These are phyloP conservation scores for Pimephales promelas DNA, from an alignment of 2,113 vertebrate species.

Conservation along the genomic window DNA sequence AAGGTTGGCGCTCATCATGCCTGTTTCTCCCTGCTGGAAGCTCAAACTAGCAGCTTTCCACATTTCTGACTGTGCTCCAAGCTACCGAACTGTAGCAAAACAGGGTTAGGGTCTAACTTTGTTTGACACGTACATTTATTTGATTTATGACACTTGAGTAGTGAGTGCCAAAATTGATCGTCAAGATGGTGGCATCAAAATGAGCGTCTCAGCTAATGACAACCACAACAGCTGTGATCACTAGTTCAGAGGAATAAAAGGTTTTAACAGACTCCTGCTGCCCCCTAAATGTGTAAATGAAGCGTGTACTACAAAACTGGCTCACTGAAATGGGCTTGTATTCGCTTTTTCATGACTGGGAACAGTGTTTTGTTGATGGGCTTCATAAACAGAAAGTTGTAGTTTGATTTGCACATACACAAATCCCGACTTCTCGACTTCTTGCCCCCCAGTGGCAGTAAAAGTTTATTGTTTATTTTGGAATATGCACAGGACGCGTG, in stretches of 20 bases:
- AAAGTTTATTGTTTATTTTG: slow-evolving; percentile 58
- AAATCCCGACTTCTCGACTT: slow-evolving; percentile 16
- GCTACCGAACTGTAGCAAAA: slow-evolving; percentile 21
- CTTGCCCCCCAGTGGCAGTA: slow-evolving; percentile 4
- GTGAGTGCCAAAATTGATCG: neutral
- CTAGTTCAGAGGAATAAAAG: neutral
- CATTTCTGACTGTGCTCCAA: slow-evolving; percentile 66
- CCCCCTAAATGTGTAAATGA: neutral
- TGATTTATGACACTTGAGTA: slow-evolving; percentile 42
- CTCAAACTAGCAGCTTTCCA: slow-evolving; percentile 44
- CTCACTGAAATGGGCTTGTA: neutral
- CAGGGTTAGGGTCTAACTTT: slow-evolving; percentile 29
- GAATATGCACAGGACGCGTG: slow-evolving; percentile 35
- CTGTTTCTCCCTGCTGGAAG: slow-evolving; percentile 20
- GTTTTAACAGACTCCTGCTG: slow-evolving; percentile 8
- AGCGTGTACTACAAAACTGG: neutral
- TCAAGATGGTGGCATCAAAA: neutral
- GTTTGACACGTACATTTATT: slow-evolving; percentile 52
- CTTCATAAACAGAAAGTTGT: neutral
- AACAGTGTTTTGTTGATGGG: slow-evolving; percentile 1
- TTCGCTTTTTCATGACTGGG: neutral
- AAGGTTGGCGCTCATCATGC: slow-evolving; percentile 23
- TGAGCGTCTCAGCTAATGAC: neutral
- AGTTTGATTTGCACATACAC: neutral
- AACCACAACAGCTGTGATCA: neutral